Base-by-base conservation (phyloP, 2,888 invertebrate genomes). In the Pyrocoelia pectoralis region DNA sequence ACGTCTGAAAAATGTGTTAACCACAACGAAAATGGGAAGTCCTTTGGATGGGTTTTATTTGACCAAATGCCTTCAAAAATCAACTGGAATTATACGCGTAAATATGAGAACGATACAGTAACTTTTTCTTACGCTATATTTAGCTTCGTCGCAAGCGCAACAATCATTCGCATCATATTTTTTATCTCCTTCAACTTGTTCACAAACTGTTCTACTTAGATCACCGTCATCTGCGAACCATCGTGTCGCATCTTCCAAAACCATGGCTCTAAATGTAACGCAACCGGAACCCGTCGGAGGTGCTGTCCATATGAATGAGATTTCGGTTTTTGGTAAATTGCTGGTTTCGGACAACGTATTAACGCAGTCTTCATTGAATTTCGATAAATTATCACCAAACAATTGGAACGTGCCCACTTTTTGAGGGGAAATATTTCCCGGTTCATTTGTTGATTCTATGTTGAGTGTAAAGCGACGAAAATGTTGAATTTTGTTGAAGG, bases 1-100 rank as follows among this genome's bases (percentile, higher is more conserved):
- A 99, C 89, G 80, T 98, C 98, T 0, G 97, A 97, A 85, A 98
- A 99, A 82, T 98, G 97, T 0, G 97, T 94, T 66, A 96, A 82
- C 91, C 95, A 96, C 67, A 92, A 84, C 40, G 94, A 92, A 76
- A 87, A 88, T 0, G 98, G 98, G 82, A 94, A 99, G 81, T 98
- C 93, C 82, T 93, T 97, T 0, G 98, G 98, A 80, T 99, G 98
- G 0, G 97, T 97, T 76, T 91, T 89, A 71, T 93, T 88, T 0
- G 97, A 97, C 98, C 98, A 99, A 56, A 96, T 86, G 0, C 98
- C 98, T 82, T 97, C 92, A 78, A 93, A 98, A 79, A 87, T 87
- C 79, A 92, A 83, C 92, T 92, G 71, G 74, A 69, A 68, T 29
- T 17, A 17, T 48, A 17, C 2, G 13, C 10, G 50, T 29, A 12